Percentiles rank a stretch among this genome's conserved stretches.
Evolutionary conservation across 2,113 vertebrate species (phyloP).

Genomic region (Phalacrocorax pelagicus): DNA sequence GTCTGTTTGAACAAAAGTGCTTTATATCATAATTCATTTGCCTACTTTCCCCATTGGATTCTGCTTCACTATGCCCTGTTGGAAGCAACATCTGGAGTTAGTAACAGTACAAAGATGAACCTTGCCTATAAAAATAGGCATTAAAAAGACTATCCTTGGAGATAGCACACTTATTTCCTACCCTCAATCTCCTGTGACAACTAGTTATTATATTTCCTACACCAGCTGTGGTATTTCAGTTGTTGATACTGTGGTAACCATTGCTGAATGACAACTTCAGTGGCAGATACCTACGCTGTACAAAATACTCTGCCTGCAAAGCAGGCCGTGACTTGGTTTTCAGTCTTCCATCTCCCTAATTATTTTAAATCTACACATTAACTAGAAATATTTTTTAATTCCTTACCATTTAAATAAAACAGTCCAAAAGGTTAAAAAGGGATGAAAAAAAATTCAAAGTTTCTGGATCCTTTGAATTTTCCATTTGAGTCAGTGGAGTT

Average conservation of each 20-base stretch:
- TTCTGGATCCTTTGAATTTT: not conserved
- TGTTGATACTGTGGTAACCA: not conserved
- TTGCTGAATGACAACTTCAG: slow-evolving; percentile 1
- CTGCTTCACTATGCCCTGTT: not conserved
- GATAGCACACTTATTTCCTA: not conserved
- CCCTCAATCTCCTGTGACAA: not conserved
- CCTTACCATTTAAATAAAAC: not conserved
- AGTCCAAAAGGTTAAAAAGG: not conserved
- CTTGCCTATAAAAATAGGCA: not conserved
- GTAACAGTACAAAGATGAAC: not conserved
- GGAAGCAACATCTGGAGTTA: not conserved
- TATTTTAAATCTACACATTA: not conserved
- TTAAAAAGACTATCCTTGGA: not conserved
- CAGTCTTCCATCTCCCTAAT: not conserved
- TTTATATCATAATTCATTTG: not conserved
- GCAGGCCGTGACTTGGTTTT: not conserved
- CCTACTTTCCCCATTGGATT: not conserved
- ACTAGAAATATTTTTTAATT: not conserved
- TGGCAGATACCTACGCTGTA: not conserved
- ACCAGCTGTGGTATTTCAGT: not conserved
- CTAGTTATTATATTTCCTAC: not conserved
- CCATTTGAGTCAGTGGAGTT: not conserved
- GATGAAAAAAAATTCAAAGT: not conserved
- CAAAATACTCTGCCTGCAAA: not conserved
- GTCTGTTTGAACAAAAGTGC: not conserved